These are phyloP conservation scores for Eremobia ochroleuca DNA, from an alignment of 2,888 invertebrate species.

Conservation along the genomic window DNA sequence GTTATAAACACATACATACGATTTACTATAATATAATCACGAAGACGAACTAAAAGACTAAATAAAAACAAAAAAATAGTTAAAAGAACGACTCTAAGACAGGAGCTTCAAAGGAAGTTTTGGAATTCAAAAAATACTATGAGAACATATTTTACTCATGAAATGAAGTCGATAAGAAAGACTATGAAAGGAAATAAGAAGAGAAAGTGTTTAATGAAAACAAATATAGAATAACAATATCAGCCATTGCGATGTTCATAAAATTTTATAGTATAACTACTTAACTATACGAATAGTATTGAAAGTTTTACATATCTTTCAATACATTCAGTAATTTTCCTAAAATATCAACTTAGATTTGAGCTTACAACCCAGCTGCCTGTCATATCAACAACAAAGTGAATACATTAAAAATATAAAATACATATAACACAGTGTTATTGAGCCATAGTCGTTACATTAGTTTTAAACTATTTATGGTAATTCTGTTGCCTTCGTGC, in stretches of 20 bases:
- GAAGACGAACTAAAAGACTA: neutral
- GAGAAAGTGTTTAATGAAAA: neutral
- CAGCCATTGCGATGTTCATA: neutral
- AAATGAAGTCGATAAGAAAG: neutral
- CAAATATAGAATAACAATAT: neutral
- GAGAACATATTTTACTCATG: neutral
- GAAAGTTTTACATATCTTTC: neutral
- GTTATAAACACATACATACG: too few relatives aligned
- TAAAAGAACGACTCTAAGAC: neutral
- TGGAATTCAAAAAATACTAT: neutral
- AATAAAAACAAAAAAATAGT: neutral
- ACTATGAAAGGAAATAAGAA: neutral
- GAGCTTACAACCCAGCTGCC: constrained; percentile 5
- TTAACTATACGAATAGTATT: neutral
- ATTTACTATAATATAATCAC: too few relatives aligned
- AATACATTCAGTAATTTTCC: constrained; percentile 24
- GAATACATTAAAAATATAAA: constrained; percentile 26
- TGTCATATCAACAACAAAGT: constrained; percentile 4
- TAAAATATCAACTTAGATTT: neutral
- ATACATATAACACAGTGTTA: constrained; percentile 12
- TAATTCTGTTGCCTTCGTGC: constrained; percentile 11
- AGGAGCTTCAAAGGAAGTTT: neutral
- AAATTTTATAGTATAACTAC: neutral
- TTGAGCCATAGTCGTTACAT: constrained; percentile 9
- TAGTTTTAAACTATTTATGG: constrained; percentile 35